A percentile compares a stretch with the other conserved stretches of the same genome.
These are phyloP conservation scores for Mesoclemmys tuberculata DNA, from an alignment of 2,113 vertebrate species.

Conservation along the genomic window DNA sequence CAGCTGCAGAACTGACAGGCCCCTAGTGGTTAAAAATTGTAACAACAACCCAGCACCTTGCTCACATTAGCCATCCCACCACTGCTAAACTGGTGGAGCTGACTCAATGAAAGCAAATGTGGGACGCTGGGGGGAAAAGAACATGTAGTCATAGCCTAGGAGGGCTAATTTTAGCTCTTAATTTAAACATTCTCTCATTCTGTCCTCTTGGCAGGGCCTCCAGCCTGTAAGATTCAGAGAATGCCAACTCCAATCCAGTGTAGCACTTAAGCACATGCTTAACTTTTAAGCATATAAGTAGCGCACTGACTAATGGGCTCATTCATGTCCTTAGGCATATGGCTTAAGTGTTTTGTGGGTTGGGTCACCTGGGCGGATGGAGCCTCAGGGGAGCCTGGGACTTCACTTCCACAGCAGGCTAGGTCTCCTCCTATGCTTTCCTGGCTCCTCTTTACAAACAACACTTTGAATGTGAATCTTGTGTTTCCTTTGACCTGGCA, in stretches of 20 bases:
- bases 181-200: background rate
- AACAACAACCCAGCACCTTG: background rate
- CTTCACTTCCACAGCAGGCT: accelerated
- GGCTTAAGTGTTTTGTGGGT: accelerated
- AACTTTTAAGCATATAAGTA: background rate
- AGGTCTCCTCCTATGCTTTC: accelerated
- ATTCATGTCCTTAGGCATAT: accelerated
- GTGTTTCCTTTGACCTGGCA: background rate
- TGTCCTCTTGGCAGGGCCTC: background rate
- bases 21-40: background rate
- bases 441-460: background rate
- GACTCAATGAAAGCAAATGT: background rate
- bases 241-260: background rate
- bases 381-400: background rate
- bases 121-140: background rate
- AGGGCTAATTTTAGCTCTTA: background rate
- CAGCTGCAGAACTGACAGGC: background rate
- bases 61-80: background rate
- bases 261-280: background rate
- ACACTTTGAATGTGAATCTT: background rate
- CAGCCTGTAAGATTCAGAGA: background rate
- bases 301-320: background rate
- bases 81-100: background rate
- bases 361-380: background rate
- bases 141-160: background rate